Conservation (phyloP, 1,140 invertebrate genomes). For the Atta colombica region DNA sequence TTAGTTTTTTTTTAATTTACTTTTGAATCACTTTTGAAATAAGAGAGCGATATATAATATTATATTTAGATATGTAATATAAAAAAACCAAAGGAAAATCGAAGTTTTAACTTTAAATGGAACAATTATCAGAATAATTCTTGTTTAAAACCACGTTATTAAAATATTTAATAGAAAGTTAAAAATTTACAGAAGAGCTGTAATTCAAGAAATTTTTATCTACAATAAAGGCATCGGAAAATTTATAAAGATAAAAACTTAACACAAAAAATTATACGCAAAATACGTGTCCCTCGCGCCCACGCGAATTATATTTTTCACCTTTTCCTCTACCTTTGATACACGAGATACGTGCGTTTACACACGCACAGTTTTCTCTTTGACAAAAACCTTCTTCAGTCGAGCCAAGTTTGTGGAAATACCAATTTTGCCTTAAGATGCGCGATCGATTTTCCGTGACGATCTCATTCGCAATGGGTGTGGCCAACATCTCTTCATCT, state of each 20-base stretch:
- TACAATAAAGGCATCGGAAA: background rate
- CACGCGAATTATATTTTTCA: background rate
- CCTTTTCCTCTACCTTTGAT: background rate
- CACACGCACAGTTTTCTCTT: background rate
- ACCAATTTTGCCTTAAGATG: background rate
- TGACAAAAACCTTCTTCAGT: background rate
- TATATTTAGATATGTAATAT: too few species aligned
- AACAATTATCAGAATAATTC: background rate
- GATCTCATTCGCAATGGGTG: constrained; percentile 32
- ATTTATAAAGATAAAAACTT: background rate
- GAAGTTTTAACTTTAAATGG: background rate
- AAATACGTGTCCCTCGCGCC: background rate
- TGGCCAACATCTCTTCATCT: background rate
- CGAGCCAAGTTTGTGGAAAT: background rate
- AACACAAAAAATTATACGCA: background rate
- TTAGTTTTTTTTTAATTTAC: too few species aligned
- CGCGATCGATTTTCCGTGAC: constrained; percentile 26
- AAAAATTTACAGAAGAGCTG: background rate
- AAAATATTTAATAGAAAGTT: background rate
- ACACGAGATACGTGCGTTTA: background rate
- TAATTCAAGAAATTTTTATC: background rate
- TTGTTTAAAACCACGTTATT: background rate
- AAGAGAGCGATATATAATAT: too few species aligned
- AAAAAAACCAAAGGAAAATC: background rate
- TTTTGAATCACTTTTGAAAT: too few species aligned